A percentile compares a stretch with the other conserved stretches of the same genome.
Conservation (phyloP, 1,140 invertebrate species). For the Lycorma delicatula region DNA sequence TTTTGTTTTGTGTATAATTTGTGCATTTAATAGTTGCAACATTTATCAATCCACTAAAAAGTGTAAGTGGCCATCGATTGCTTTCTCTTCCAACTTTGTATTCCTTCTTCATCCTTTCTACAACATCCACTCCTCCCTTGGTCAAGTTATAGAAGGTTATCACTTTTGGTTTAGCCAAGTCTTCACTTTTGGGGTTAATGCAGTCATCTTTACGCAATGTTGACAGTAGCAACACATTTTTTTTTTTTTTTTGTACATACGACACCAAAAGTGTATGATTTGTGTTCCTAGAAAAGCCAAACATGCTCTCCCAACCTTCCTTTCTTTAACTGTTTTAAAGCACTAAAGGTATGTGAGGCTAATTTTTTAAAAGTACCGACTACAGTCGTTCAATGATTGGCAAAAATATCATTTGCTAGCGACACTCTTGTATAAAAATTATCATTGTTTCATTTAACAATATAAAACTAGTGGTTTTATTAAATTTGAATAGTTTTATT, state of each 20-base stretch:
- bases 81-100: conserved; percentile 25
- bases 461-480: too few relatives aligned
- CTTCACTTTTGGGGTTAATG: conserved; percentile 17
- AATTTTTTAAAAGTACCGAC: conserved; percentile 29
- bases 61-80: conserved; percentile 29
- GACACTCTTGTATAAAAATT: conserved; percentile 35
- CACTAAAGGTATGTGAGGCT: not conserved
- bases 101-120: conserved; percentile 25
- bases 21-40: not conserved
- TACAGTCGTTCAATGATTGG: conserved; percentile 28
- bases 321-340: conserved; percentile 11
- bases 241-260: conserved; percentile 24
- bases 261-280: conserved; percentile 19
- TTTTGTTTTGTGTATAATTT: conserved; percentile 2
- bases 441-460: conserved; percentile 37
- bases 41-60: conserved; percentile 7
- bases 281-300: not conserved
- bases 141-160: conserved; percentile 28
- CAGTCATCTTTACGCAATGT: conserved; percentile 24
- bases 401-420: conserved; percentile 25
- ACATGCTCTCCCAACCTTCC: not conserved
- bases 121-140: conserved; percentile 23
- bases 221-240: conserved; percentile 27
- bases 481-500: too few relatives aligned
- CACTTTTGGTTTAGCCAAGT: conserved; percentile 20